Percentiles rank a stretch among this genome's conserved stretches.
phyloP scores from a whole-genome alignment of 1,140 invertebrate genomes.

The Bicyclus anynana region DNA sequence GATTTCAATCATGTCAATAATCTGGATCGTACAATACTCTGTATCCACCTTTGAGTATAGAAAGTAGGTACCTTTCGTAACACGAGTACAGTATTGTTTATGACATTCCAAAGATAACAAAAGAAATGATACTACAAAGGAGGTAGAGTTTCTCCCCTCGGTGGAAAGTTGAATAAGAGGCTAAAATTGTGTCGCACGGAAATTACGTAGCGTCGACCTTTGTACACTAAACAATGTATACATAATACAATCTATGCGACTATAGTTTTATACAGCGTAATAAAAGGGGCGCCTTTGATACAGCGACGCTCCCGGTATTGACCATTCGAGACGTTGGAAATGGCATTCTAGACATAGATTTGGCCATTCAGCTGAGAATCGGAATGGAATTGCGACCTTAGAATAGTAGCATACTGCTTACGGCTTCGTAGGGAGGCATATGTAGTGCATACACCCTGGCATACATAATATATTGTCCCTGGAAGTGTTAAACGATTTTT shows the following conservation, averaged over 20 bases:
- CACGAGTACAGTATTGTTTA: conserved; percentile 3
- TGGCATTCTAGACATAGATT: background rate
- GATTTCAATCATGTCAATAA: too few relatives aligned
- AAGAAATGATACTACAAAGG: conserved; percentile 14
- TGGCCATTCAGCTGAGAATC: background rate
- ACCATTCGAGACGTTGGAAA: background rate
- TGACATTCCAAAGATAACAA: conserved; percentile 12
- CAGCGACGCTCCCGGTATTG: background rate
- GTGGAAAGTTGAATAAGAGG: conserved; percentile 7
- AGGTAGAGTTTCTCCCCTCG: conserved; percentile 6
- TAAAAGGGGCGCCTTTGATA: background rate
- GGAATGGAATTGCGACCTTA: background rate
- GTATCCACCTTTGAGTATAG: too few relatives aligned
- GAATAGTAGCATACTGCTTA: background rate
- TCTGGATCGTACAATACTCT: too few relatives aligned
- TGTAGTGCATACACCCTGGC: too few relatives aligned
- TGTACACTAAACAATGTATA: conserved; percentile 8
- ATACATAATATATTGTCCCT: too few relatives aligned
- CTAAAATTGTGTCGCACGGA: conserved; percentile 11
- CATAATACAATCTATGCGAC: background rate
- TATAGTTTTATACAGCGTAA: background rate
- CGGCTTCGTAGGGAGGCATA: too few relatives aligned
- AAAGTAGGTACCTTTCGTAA: background rate
- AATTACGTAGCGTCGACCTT: conserved; percentile 11
- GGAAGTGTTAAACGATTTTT: too few relatives aligned